Evolutionary conservation across 92 coral and sea anemone species (phyloP).

Genomic region (Diadumene lineata): DNA sequence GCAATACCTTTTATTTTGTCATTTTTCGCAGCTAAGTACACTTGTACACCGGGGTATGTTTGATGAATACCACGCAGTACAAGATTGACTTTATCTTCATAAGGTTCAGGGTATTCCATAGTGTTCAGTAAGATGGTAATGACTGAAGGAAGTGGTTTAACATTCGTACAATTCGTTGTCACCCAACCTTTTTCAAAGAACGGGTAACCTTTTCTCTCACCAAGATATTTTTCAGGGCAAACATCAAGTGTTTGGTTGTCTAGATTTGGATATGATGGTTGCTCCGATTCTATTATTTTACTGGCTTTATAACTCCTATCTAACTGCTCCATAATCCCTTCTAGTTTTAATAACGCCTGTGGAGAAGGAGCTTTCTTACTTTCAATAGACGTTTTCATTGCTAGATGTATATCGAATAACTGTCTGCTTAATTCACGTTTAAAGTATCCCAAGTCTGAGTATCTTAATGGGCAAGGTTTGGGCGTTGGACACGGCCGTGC

Average conservation of each 20-base stretch:
- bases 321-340: slow-evolving; percentile 21
- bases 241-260: slow-evolving; percentile 27
- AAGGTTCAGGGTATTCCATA: slow-evolving; percentile 22
- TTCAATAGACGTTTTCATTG: slow-evolving; percentile 12
- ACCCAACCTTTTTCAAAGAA: slow-evolving; percentile 49
- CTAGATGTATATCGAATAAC: slow-evolving; percentile 32
- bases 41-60: slow-evolving; percentile 28
- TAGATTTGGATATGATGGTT: neutral
- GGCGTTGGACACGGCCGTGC: slow-evolving; percentile 17
- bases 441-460: slow-evolving; percentile 22
- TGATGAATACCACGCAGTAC: slow-evolving; percentile 34
- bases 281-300: neutral
- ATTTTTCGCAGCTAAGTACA: slow-evolving; percentile 25
- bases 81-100: slow-evolving; percentile 16
- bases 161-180: slow-evolving; percentile 36
- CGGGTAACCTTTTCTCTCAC: slow-evolving; percentile 45
- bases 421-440: slow-evolving; percentile 30
- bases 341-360: slow-evolving; percentile 2
- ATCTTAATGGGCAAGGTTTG: slow-evolving; percentile 29
- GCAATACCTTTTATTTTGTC: neutral
- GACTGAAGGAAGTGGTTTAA: slow-evolving; percentile 20
- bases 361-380: slow-evolving; percentile 15
- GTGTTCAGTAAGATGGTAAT: slow-evolving; percentile 36
- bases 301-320: slow-evolving; percentile 12
- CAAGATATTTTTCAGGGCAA: slow-evolving; percentile 47